Base-by-base conservation (phyloP, 2,888 invertebrate genomes). In the Enchytraeus crypticus region DNA sequence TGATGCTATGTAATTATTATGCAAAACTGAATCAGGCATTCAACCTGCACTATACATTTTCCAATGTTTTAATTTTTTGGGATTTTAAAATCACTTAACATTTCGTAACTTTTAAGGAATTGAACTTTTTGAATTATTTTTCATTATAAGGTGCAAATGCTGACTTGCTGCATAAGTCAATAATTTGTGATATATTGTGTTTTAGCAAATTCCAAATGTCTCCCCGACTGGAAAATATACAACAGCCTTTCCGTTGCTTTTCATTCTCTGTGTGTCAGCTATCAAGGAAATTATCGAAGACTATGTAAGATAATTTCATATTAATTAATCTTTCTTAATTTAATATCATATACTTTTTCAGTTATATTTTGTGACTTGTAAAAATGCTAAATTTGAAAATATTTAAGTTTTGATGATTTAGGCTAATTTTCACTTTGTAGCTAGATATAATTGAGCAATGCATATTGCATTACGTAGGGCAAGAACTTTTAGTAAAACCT, bases 181-280 rank as follows among this genome's bases (percentile, higher is more conserved):
- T 49, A 49, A 49, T 49, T 38, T 49, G 23, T 49, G 3, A 29
- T n/a, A 46, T n/a, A 23, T 43, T 43, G 27, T 32, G 29, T 27
- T 49, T 0, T 78, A 99, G 88, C 98, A 98, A 89, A 98, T 99
- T 79, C 97, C 97, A 29, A 95, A 93, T 82, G 97, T 99, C 66
- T 97, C 96, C 53, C 98, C 99, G 45, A 99, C 98, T 57, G 98
- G 98, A 69, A 85, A 95, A 60, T 99, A 91, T 82, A 99, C 98
- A 66, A 99, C 98, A 58, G 85, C 96, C 74, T 92, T 96, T 71
- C 98, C 98, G 67, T 87, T 99, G 71, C 86, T 97, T 72, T 92
- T 96, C 80, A 99, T 99, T 75, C 85, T 99, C 69, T 85, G 88
- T 69, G 92, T 98, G 69, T 97, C 97, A 66, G 98, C 97, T 45